Evolutionary conservation across 1,140 invertebrate species (phyloP).

Genomic region (Drosophila tristis): DNA sequence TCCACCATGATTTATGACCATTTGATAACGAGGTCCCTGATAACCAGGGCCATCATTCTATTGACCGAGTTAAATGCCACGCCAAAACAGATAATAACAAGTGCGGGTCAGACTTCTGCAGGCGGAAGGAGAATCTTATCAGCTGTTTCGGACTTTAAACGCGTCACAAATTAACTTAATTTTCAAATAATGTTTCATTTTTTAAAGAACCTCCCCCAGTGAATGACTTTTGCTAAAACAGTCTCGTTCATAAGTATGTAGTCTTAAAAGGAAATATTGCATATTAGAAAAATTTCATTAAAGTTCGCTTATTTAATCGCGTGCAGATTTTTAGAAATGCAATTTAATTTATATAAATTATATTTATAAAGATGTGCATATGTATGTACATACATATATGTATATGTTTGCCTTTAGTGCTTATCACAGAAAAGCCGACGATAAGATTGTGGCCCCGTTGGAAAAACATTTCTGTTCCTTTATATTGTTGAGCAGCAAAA

Average conservation of each 20-base stretch:
- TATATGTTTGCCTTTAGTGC: too few species aligned
- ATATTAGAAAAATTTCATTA: slow-evolving; percentile 12
- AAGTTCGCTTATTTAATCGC: too few species aligned
- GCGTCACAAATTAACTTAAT: slow-evolving; percentile 7
- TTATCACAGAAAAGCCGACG: neutral
- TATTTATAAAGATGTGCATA: too few species aligned
- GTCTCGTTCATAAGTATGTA: slow-evolving; percentile 14
- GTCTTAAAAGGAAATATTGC: neutral
- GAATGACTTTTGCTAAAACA: neutral
- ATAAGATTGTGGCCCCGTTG: slow-evolving; percentile 16
- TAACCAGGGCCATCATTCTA: slow-evolving; percentile 21
- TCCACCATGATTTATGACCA: slow-evolving; percentile 56
- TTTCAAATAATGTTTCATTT: slow-evolving; percentile 24
- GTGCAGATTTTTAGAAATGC: too few species aligned
- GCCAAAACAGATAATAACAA: slow-evolving; percentile 16
- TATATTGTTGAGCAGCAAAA: neutral
- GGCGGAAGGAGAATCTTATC: slow-evolving; percentile 36
- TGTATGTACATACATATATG: too few species aligned
- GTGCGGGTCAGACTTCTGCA: slow-evolving; percentile 17
- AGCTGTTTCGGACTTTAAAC: slow-evolving; percentile 39
- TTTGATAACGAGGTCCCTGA: slow-evolving; percentile 42
- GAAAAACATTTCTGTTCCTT: slow-evolving; percentile 15
- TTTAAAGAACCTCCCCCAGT: neutral
- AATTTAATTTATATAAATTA: too few species aligned
- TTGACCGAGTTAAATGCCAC: slow-evolving; percentile 55